Conservation (phyloP, 2,888 invertebrate species). For the Odontothrips loti region DNA sequence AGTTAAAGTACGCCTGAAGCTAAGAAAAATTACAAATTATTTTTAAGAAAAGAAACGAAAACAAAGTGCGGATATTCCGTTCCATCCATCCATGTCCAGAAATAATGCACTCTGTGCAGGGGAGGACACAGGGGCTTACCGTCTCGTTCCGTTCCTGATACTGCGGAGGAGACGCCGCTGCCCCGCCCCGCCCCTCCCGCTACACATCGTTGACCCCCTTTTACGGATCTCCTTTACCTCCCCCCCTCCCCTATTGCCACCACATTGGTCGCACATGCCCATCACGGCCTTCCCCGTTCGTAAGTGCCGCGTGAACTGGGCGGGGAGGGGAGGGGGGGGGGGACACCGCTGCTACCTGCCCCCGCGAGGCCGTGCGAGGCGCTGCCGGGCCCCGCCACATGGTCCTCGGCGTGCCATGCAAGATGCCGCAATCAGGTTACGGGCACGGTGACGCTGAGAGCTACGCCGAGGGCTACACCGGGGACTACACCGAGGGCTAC, state of each 20-base stretch:
- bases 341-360: neutral
- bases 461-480: too few relatives aligned
- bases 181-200: too few relatives aligned
- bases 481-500: too few relatives aligned
- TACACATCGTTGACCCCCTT: too few relatives aligned
- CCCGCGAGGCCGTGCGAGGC: neutral
- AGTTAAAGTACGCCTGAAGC: neutral
- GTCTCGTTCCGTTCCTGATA: too few relatives aligned
- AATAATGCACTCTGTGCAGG: too few relatives aligned
- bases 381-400: too few relatives aligned
- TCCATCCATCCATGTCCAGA: too few relatives aligned
- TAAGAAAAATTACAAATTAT: neutral
- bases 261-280: too few relatives aligned
- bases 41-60: neutral
- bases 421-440: constrained; percentile 19
- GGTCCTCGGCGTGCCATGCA: neutral
- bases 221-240: neutral
- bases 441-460: neutral
- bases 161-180: too few relatives aligned
- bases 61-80: too few relatives aligned
- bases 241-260: neutral
- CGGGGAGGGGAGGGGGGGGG: neutral
- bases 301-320: neutral
- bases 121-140: too few relatives aligned
- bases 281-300: neutral